These are phyloP conservation scores for Periophthalmus magnuspinnatus DNA, from an alignment of 2,797 vertebrate genomes.

Conservation along the genomic window DNA sequence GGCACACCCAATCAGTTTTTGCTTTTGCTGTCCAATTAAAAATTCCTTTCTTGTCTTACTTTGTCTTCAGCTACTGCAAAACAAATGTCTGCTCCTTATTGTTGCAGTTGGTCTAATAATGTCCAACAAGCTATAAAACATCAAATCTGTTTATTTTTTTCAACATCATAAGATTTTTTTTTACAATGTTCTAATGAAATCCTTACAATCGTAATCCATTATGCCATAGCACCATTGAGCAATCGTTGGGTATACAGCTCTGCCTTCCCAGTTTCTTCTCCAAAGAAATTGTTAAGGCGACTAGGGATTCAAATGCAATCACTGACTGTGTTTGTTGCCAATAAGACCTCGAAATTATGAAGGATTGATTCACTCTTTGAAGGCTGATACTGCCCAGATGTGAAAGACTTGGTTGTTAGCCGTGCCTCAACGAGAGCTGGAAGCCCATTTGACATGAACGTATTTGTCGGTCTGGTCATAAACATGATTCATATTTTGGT, in stretches of 20 bases:
- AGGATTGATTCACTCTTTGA: constrained; percentile 54
- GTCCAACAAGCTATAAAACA: neutral
- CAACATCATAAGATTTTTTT: no score
- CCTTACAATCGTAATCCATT: constrained; percentile 28
- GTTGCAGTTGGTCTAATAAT: neutral
- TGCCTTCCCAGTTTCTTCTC: constrained; percentile 45
- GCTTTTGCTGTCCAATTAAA: no score
- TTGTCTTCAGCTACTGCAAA: no score
- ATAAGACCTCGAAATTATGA: constrained; percentile 54
- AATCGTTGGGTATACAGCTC: constrained; percentile 23
- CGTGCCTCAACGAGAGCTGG: constrained; percentile 31
- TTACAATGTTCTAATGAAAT: neutral
- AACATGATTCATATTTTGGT: constrained; percentile 41
- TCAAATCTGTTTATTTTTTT: neutral
- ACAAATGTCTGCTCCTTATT: neutral
- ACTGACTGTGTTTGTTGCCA: constrained; percentile 52
- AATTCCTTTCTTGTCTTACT: no score
- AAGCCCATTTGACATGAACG: constrained; percentile 34
- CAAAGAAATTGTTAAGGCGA: constrained; percentile 47
- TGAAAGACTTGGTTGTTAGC: constrained; percentile 50
- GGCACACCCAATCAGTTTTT: no score
- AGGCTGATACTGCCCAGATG: constrained; percentile 64
- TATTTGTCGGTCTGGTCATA: constrained; percentile 52
- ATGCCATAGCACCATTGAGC: constrained; percentile 38
- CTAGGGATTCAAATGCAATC: constrained; percentile 47